phyloP scores from a whole-genome alignment of 64 coral and sea anemone genomes.

The Stichodactyla mertensii region DNA sequence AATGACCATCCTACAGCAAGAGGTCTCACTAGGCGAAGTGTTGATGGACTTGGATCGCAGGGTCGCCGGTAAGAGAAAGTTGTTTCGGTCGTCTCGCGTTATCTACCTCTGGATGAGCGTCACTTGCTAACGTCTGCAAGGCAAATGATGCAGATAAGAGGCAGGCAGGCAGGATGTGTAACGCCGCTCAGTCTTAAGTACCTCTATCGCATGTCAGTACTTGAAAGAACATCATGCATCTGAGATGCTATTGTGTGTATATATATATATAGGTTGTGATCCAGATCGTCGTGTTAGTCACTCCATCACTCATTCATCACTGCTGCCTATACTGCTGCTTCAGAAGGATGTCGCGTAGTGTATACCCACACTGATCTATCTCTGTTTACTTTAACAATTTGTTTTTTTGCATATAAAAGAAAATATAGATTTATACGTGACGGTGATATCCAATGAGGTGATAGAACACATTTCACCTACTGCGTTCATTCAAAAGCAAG shows the following conservation, averaged over 20 bases:
- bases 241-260: not conserved
- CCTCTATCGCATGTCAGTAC: not conserved
- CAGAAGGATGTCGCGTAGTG: not conserved
- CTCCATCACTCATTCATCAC: not conserved
- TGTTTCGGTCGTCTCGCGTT: not conserved
- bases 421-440: not conserved
- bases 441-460: not conserved
- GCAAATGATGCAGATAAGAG: constrained; percentile 18
- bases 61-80: not conserved
- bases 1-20: constrained; percentile 5
- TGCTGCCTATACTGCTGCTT: not conserved
- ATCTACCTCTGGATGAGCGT: not conserved
- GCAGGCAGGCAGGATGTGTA: not conserved
- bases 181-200: not conserved
- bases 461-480: not conserved
- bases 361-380: too few relatives aligned
- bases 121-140: constrained; percentile 1
- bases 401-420: not conserved
- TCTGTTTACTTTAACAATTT: not conserved
- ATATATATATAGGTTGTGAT: too few relatives aligned
- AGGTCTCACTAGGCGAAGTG: not conserved
- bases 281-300: not conserved
- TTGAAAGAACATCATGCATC: not conserved
- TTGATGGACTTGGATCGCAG: constrained; percentile 8
- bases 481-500: not conserved